Conservation (phyloP, 30 jellyfish, hydroid and myxozoan species). For the Aurelia aurita region DNA sequence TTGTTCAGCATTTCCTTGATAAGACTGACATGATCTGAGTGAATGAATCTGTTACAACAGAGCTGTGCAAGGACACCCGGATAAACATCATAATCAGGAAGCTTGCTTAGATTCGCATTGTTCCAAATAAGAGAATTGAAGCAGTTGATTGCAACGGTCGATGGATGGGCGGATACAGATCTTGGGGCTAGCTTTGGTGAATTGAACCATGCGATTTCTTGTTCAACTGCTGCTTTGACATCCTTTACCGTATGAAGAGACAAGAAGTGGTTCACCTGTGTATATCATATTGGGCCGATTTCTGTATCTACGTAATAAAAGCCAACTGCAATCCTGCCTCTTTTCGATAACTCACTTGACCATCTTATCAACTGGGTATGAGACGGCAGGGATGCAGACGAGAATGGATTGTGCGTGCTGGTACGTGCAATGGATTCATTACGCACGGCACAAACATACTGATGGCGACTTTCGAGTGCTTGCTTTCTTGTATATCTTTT, state of each 20-base stretch:
- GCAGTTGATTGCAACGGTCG: conserved; percentile 22
- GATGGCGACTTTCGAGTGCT: conserved; percentile 29
- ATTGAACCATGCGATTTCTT: conserved; percentile 27
- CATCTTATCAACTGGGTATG: conserved; percentile 16
- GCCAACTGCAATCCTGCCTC: conserved; percentile 23
- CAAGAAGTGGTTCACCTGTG: conserved; percentile 17
- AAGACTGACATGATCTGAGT: conserved; percentile 4
- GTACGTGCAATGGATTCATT: conserved; percentile 9
- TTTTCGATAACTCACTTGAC: conserved; percentile 14
- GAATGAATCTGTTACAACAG: conserved; percentile 14
- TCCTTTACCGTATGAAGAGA: conserved; percentile 17
- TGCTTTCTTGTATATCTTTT: conserved; percentile 15
- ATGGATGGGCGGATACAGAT: conserved; percentile 2
- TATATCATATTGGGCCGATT: conserved; percentile 14
- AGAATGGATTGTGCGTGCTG: conserved; percentile 9
- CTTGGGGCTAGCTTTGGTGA: conserved; percentile 11
- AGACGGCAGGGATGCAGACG: conserved; percentile 11
- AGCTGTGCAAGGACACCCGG: conserved; percentile 24
- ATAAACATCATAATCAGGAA: conserved; percentile 5
- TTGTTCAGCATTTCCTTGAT: conserved; percentile 13
- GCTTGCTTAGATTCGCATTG: neutral
- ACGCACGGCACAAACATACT: conserved; percentile 21
- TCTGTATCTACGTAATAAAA: conserved; percentile 5
- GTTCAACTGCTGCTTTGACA: conserved; percentile 23
- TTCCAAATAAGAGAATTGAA: conserved; percentile 2